Base-by-base conservation (phyloP, 2,888 invertebrate species). In the Eristalis tenax region DNA sequence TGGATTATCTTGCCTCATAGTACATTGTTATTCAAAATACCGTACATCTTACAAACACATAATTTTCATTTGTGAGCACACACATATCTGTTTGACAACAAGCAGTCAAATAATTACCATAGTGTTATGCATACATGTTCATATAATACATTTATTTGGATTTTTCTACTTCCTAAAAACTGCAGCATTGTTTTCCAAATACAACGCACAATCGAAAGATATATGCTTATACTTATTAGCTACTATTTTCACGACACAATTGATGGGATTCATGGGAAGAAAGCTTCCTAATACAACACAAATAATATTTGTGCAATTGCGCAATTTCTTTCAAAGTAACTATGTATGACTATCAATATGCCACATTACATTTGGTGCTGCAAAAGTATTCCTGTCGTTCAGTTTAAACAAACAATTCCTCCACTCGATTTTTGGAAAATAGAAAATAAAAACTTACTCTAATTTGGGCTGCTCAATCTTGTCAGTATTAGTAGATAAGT, bases 241-340 rank as follows among this genome's bases (percentile, higher is more conserved):
- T 26, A 15, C 23, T 50, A 26, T 43, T 38, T 38, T 38, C 38
- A 38, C 38, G 38, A 13, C 10, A 66, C 73, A 23, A 63, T 75
- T 70, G 40, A 38, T 76, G 59, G 71, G 66, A 77, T 85, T 73
- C 56, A 50, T 2, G 18, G n/a, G n/a, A n/a, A n/a, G n/a, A n/a
- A 75, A 26, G 70, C 64, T 50, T 28, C 69, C 71, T n/a, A n/a
- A 78, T 81, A 77, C 65, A 74, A 74, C 65, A 86, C 78, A 83
- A 75, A 75, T 70, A 83, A 78, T 63, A 74, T 75, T 79, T 79
- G 78, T 83, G 86, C 75, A 86, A 83, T 86, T 86, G 86, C 86
- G 86, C 86, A 86, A 83, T 86, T 86, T 78, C 78, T 70, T 70
- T 69, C 50, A 78, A 69, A 78, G 73, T 76, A 23, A 70, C 74